Evolutionary conservation across 1,140 invertebrate genomes (phyloP).

Genomic region (Phocides pigmalion): DNA sequence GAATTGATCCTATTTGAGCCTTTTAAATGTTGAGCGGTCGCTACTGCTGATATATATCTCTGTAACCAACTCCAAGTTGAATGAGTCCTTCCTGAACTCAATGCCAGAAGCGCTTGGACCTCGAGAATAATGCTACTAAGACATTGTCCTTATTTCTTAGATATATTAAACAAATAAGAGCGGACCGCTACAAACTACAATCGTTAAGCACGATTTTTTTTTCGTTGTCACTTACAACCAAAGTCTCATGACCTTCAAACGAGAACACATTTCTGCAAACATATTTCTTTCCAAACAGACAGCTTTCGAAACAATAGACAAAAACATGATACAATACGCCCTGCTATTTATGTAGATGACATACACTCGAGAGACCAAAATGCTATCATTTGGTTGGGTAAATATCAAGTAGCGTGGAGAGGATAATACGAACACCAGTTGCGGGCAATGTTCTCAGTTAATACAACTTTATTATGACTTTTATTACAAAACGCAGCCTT

Average conservation of each 20-base stretch:
- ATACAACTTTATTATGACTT: constrained; percentile 25
- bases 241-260: background rate
- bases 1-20: too few relatives aligned
- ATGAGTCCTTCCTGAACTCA: too few relatives aligned
- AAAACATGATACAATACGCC: background rate
- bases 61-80: too few relatives aligned
- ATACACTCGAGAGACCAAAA: constrained; percentile 1
- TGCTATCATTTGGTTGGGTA: constrained; percentile 10
- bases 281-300: background rate
- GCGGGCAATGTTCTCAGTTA: constrained; percentile 16
- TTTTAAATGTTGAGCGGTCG: too few relatives aligned
- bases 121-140: too few relatives aligned
- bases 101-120: too few relatives aligned
- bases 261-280: background rate
- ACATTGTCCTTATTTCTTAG: too few relatives aligned
- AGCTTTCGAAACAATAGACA: background rate
- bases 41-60: too few relatives aligned
- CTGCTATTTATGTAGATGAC: constrained; percentile 12
- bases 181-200: background rate
- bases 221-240: background rate
- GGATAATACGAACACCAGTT: constrained; percentile 14
- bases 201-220: too few relatives aligned
- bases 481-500: constrained; percentile 28
- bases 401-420: background rate
- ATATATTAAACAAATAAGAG: too few relatives aligned